Evolutionary conservation across 2,888 invertebrate genomes (phyloP).

Genomic region (Plebejus melissa): DNA sequence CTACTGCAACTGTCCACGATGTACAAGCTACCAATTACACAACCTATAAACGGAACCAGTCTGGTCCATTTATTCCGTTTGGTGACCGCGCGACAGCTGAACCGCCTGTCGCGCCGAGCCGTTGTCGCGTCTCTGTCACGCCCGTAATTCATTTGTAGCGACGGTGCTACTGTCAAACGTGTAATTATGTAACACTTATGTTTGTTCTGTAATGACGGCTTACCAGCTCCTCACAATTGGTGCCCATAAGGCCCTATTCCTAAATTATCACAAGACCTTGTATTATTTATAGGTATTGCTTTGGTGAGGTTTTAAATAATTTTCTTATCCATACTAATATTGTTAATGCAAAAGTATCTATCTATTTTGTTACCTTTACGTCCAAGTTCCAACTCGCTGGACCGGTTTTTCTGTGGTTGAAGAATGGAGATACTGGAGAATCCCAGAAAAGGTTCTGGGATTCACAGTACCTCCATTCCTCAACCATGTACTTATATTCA

Average conservation of each 20-base stretch:
- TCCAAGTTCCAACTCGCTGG: not conserved
- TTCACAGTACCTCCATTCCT: too few species aligned
- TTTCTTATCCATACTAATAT: not conserved
- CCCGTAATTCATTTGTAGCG: constrained; percentile 13
- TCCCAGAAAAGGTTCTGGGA: too few species aligned
- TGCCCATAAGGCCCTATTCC: not conserved
- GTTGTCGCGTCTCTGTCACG: constrained; percentile 1
- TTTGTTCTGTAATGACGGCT: constrained; percentile 1
- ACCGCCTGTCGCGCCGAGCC: constrained; percentile 1
- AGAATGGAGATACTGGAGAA: not conserved
- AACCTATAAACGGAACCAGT: not conserved
- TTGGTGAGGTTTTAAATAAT: not conserved
- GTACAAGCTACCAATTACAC: not conserved
- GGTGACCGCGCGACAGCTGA: constrained; percentile 7
- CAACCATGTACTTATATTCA: too few species aligned
- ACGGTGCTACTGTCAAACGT: constrained; percentile 18
- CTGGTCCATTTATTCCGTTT: constrained; percentile 4
- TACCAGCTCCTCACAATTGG: not conserved
- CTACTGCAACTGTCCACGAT: not conserved
- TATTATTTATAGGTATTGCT: not conserved
- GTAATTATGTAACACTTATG: not conserved
- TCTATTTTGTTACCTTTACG: not conserved
- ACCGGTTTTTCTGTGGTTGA: not conserved
- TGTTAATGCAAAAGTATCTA: not conserved
- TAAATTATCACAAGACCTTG: not conserved